A percentile compares a stretch with the other conserved stretches of the same genome.
These are phyloP conservation scores for Heteropelma amictum DNA, from an alignment of 2,888 invertebrate species.

Conservation along the genomic window DNA sequence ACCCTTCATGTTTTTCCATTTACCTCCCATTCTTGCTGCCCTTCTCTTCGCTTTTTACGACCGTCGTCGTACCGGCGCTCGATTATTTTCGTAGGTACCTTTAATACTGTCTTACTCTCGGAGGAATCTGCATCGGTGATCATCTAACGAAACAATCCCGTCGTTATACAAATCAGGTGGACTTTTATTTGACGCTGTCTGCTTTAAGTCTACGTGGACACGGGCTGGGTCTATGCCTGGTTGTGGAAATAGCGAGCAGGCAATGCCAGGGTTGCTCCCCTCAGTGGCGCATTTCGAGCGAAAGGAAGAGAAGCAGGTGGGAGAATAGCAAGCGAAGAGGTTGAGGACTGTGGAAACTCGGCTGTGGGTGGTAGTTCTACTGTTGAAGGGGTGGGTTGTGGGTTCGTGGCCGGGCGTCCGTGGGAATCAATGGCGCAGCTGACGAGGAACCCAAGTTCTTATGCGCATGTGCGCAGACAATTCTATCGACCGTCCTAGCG, in stretches of 20 bases:
- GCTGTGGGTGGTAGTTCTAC: constrained; percentile 33
- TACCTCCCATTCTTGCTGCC: background rate
- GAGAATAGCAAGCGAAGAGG: constrained; percentile 26
- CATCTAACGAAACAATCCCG: constrained; percentile 21
- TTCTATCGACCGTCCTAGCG: constrained; percentile 75
- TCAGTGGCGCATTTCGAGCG: constrained; percentile 38
- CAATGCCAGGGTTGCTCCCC: constrained; percentile 25
- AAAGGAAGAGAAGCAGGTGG: constrained; percentile 50
- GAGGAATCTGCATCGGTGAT: constrained; percentile 12
- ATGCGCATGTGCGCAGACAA: constrained; percentile 76
- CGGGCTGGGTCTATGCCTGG: constrained; percentile 36
- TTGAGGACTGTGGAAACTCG: constrained; percentile 44
- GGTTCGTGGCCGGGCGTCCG: constrained; percentile 55
- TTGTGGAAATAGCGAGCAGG: constrained; percentile 36
- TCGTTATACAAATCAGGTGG: constrained; percentile 66
- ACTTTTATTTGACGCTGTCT: constrained; percentile 70
- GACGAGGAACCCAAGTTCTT: constrained; percentile 66
- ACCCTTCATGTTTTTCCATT: constrained; percentile 9
- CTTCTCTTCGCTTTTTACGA: constrained; percentile 37
- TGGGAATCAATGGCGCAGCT: constrained; percentile 77
- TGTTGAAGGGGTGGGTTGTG: constrained; percentile 40
- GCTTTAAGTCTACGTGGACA: constrained; percentile 73
- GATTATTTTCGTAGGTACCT: constrained; percentile 13
- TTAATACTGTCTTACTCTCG: no score
- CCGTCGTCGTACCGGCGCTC: constrained; percentile 10